Conservation (phyloP, 2,113 vertebrate genomes). For the Ellobius talpinus region DNA sequence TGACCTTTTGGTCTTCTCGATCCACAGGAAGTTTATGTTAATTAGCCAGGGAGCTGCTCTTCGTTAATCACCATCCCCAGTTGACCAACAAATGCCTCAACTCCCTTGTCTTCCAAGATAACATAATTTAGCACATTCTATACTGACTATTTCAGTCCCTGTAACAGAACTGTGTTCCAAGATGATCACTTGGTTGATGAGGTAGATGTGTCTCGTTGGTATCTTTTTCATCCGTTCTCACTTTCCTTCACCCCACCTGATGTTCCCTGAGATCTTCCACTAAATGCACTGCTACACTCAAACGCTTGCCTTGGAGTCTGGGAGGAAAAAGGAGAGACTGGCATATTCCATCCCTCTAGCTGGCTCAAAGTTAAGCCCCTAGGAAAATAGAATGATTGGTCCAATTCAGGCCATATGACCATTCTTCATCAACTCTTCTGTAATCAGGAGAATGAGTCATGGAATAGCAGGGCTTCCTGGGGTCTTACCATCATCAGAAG, state of each 20-base stretch:
- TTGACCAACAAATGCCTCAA: not conserved
- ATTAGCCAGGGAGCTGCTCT: not conserved
- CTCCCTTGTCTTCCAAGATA: not conserved
- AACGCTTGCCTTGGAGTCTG: not conserved
- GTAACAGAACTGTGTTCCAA: slow-evolving; percentile 10
- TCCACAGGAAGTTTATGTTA: not conserved
- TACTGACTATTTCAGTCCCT: not conserved
- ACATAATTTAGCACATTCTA: not conserved
- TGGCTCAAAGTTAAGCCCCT: not conserved
- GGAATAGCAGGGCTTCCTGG: not conserved
- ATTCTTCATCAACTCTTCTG: slow-evolving; percentile 4
- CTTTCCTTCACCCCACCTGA: not conserved
- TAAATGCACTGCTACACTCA: not conserved
- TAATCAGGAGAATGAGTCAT: not conserved
- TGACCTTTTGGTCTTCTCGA: not conserved
- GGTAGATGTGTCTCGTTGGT: not conserved
- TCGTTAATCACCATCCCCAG: not conserved
- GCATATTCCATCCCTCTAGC: not conserved
- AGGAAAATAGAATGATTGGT: not conserved
- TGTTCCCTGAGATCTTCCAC: not conserved
- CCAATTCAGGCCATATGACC: not conserved
- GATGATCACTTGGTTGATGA: not conserved
- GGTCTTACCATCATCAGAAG: not conserved
- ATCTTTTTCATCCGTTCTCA: not conserved
- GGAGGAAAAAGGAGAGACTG: not conserved